Evolutionary conservation across 2,888 invertebrate genomes (phyloP).

Genomic region (Trachelus troglodyta): DNA sequence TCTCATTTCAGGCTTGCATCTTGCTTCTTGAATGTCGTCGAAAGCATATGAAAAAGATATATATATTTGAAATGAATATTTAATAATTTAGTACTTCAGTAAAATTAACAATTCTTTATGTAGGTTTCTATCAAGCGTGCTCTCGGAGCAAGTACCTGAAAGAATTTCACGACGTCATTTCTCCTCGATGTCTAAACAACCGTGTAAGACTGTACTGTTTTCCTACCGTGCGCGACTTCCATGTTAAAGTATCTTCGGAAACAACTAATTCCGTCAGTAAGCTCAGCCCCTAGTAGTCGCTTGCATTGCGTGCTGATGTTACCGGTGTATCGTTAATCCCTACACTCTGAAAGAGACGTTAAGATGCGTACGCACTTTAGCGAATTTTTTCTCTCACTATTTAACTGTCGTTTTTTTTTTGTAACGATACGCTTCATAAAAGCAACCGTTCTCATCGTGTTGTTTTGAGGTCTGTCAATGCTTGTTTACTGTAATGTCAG

Average conservation of each 20-base stretch:
- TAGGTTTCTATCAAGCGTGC: neutral
- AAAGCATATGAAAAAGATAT: neutral
- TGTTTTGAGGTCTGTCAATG: neutral
- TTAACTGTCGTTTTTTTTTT: neutral
- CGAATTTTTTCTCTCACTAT: neutral
- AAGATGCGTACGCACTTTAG: neutral
- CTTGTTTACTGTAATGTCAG: neutral
- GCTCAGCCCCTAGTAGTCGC: neutral
- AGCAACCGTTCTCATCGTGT: neutral
- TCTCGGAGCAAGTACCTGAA: neutral
- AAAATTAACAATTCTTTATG: neutral
- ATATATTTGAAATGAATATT: neutral
- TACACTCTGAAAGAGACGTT: neutral
- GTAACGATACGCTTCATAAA: neutral
- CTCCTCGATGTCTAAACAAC: neutral
- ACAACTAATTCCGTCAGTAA: neutral
- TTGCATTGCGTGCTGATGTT: neutral
- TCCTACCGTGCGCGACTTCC: neutral
- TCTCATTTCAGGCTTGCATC: neutral
- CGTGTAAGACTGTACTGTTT: neutral
- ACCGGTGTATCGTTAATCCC: neutral
- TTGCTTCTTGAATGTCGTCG: neutral
- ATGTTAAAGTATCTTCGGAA: neutral
- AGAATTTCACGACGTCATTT: neutral
- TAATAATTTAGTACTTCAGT: neutral